Conservation (phyloP, 2,113 vertebrate genomes). For the Epinephelus cyanopodus region DNA sequence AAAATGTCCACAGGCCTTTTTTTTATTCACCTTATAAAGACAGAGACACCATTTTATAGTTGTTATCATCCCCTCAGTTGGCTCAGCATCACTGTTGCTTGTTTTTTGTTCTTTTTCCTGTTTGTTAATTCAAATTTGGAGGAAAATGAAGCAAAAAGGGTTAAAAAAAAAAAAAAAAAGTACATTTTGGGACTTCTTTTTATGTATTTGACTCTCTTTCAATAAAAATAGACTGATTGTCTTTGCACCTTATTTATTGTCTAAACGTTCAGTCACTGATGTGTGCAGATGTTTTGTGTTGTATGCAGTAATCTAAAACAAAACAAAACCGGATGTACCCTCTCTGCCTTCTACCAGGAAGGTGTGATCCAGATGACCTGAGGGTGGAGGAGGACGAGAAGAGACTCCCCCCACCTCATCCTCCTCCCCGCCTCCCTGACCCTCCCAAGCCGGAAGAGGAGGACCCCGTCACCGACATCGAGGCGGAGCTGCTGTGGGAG, state of each 20-base stretch:
- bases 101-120: neutral
- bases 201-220: neutral
- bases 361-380: slow-evolving; percentile 71
- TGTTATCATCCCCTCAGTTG: neutral
- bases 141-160: too few relatives aligned
- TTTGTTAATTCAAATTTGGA: neutral
- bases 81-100: neutral
- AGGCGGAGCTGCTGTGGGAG: slow-evolving; percentile 69
- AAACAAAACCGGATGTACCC: neutral
- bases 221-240: neutral
- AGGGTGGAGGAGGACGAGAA: slow-evolving; percentile 47
- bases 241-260: neutral
- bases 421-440: slow-evolving; percentile 32
- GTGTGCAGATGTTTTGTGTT: neutral
- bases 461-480: slow-evolving; percentile 55
- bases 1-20: too few relatives aligned
- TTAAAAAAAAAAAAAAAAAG: too few relatives aligned
- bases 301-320: too few relatives aligned
- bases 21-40: too few relatives aligned
- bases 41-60: neutral
- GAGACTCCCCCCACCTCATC: neutral
- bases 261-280: neutral
- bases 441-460: slow-evolving; percentile 18
- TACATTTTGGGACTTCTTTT: too few relatives aligned
- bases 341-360: slow-evolving; percentile 60